Evolutionary conservation across 1,140 invertebrate species (phyloP).

Genomic region (Eciton burchellii): DNA sequence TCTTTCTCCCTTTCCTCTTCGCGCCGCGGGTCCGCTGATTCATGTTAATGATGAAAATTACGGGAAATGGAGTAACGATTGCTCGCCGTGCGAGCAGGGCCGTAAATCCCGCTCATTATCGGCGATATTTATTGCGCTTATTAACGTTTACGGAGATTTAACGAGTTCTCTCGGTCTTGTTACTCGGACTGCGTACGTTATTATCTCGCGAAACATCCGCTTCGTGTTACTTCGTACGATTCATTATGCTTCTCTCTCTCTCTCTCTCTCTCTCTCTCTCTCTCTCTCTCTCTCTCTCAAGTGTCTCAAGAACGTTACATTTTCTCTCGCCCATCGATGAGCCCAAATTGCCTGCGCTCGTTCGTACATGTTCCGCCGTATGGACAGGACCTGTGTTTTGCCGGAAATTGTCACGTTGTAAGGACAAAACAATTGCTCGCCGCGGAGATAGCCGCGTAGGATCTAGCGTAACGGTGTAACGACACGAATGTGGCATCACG

Average conservation of each 20-base stretch:
- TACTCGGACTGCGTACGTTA: slow-evolving; percentile 1
- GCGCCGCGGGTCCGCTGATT: neutral
- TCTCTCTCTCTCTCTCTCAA: too few species aligned
- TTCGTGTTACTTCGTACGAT: slow-evolving; percentile 6
- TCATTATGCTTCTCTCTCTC: neutral
- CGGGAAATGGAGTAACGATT: neutral
- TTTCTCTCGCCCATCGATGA: neutral
- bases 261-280: too few species aligned
- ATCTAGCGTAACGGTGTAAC: slow-evolving; percentile 2
- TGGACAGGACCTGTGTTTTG: slow-evolving; percentile 10
- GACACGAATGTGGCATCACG: slow-evolving; percentile 3
- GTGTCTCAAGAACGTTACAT: neutral
- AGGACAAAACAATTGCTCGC: slow-evolving; percentile 14
- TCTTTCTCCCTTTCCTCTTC: too few species aligned
- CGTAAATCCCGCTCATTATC: neutral
- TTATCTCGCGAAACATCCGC: slow-evolving; percentile 1
- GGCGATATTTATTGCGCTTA: neutral
- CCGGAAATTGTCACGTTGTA: slow-evolving; percentile 9
- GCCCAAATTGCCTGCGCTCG: neutral
- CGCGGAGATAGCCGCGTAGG: slow-evolving; percentile 2
- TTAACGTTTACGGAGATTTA: slow-evolving; percentile 29
- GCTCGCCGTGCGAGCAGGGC: neutral
- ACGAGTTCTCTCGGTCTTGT: neutral
- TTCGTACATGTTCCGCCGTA: neutral
- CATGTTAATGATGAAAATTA: neutral